phyloP scores from a whole-genome alignment of 2,113 vertebrate species.

The Sigmodon hispidus region DNA sequence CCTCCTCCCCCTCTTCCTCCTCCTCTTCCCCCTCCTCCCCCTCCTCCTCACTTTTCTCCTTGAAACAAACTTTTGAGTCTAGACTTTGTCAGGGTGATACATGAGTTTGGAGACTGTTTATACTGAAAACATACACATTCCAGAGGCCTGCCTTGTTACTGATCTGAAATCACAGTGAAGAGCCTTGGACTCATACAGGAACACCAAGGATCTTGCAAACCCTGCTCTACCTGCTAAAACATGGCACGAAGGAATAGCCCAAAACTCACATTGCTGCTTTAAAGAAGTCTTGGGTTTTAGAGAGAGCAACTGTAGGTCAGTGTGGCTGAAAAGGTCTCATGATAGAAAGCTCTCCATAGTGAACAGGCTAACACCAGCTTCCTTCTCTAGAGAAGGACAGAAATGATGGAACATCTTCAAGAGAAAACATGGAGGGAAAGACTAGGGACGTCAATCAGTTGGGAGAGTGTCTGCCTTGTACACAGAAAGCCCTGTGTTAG shows the following conservation, averaged over 20 bases:
- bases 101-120: slow-evolving; percentile 66
- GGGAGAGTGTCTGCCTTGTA: neutral
- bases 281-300: neutral
- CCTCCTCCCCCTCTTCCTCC: neutral
- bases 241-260: neutral
- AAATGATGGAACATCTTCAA: neutral
- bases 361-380: neutral
- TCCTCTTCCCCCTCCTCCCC: neutral
- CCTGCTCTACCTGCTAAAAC: slow-evolving; percentile 4
- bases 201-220: neutral
- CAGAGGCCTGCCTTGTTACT: slow-evolving; percentile 48
- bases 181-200: neutral
- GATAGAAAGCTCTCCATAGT: neutral
- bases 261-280: neutral
- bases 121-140: slow-evolving; percentile 56
- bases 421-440: neutral
- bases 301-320: neutral
- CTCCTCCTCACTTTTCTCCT: slow-evolving; percentile 43
- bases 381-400: neutral
- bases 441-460: neutral
- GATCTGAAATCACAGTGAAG: slow-evolving; percentile 43
- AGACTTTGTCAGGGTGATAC: slow-evolving; percentile 78
- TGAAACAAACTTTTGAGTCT: slow-evolving; percentile 61
- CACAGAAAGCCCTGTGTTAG: neutral
- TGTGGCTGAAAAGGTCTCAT: neutral